A percentile compares a stretch with the other conserved stretches of the same genome.
Conservation (phyloP, 2,113 vertebrate species). For the Marcusenius ussheri region DNA sequence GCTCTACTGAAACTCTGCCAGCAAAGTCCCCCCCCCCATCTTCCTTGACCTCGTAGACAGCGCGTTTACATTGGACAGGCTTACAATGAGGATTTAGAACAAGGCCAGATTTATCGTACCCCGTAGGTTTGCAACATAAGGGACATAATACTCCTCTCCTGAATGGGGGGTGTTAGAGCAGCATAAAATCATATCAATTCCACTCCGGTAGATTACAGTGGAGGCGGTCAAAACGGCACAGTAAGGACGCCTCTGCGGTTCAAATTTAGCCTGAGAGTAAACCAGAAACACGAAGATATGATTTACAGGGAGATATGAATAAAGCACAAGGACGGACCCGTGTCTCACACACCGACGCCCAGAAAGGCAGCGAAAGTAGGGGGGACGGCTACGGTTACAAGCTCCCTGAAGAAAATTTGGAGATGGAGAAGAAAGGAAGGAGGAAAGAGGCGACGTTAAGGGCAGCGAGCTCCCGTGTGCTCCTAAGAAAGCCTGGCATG, state of each 20-base stretch:
- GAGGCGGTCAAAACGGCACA: background rate
- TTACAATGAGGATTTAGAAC: background rate
- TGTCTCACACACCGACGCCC: background rate
- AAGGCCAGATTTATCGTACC: background rate
- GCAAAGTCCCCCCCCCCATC: background rate
- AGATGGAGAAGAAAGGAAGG: background rate
- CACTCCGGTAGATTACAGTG: background rate
- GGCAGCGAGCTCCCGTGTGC: background rate
- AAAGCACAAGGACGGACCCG: background rate
- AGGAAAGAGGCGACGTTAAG: background rate
- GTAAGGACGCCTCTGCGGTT: background rate
- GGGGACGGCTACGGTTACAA: background rate
- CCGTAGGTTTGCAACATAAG: background rate
- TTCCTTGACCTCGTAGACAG: background rate
- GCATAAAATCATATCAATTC: conserved; percentile 1
- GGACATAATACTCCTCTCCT: background rate
- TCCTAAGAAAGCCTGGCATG: background rate
- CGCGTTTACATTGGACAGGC: background rate
- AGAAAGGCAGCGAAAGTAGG: background rate
- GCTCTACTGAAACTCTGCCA: background rate
- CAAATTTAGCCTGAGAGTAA: background rate
- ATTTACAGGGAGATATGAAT: background rate
- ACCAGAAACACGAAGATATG: background rate
- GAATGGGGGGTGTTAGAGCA: background rate
- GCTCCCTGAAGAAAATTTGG: background rate